Evolutionary conservation across 2,888 invertebrate genomes (phyloP), one percentile per base, ranked within the genome.

Genomic region (Andrena dorsata): DNA sequence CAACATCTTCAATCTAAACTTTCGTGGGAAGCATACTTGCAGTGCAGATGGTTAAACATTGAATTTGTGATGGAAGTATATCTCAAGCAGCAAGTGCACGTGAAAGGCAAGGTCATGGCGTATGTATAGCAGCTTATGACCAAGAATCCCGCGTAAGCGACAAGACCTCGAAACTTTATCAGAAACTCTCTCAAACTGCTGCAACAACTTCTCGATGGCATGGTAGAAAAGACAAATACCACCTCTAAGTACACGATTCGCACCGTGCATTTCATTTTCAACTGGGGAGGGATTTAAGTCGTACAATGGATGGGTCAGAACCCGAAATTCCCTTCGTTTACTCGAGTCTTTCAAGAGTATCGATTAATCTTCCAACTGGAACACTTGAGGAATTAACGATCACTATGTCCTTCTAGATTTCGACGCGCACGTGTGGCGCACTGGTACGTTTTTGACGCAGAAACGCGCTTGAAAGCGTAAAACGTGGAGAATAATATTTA

Each of bases 221-320:
- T 80, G 65, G 60, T 56, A 51, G 26, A 58, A 61, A 70, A 80
- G 68, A 82, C 81, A 65, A 70, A 80, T 75, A 75, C 51, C n/a
- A 41, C 35, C 41, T 16, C 26, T 63, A 68, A 77, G n/a, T 28
- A 16, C 35, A 20, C 68, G 53, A 65, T 65, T 69, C 70, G 49
- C 35, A 64, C 63, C n/a, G 72, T 26, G 53, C 30, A 23, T 73
- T 69, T 69, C 73, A 49, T 66, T 72, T 49, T 23, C 51, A 8
- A 56, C 13, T 28, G 10, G 7, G 32, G 1, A 60, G 20, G n/a
- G 26, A 23, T 30, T 70, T 69, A 51, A 60, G 65, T 70, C 56
- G 10, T 2, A n/a, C 35, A 41, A 66, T n/a, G 26, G 41, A 58
- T 56, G n/a, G 28, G 10, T 1, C 41, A 2, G 30, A 23, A 28